Evolutionary conservation across 1,140 invertebrate species (phyloP).

Genomic region (Drosophila persimilis): DNA sequence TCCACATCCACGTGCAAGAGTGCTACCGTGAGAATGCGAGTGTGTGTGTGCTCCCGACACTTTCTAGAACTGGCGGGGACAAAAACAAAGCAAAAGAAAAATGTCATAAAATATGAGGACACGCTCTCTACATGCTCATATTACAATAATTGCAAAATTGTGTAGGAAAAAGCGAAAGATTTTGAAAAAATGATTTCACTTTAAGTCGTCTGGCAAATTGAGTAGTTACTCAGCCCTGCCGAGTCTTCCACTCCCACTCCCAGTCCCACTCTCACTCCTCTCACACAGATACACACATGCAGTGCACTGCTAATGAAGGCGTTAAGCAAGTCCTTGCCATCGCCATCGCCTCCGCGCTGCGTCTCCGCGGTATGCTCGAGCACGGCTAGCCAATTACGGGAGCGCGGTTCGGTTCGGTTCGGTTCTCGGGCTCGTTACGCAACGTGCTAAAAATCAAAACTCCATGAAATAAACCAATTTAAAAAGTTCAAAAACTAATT

Average conservation of each 20-base stretch:
- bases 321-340: slow-evolving; percentile 55
- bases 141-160: slow-evolving; percentile 79
- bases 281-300: slow-evolving; percentile 16
- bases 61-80: slow-evolving; percentile 32
- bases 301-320: slow-evolving; percentile 66
- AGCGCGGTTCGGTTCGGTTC: slow-evolving; percentile 22
- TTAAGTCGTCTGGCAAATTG: slow-evolving; percentile 74
- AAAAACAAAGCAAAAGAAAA: slow-evolving; percentile 40
- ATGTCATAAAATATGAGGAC: slow-evolving; percentile 66
- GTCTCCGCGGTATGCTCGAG: slow-evolving; percentile 33
- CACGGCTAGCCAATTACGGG: slow-evolving; percentile 72
- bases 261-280: slow-evolving; percentile 7
- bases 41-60: slow-evolving; percentile 37
- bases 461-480: slow-evolving; percentile 83
- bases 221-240: slow-evolving; percentile 57
- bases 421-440: slow-evolving; percentile 74
- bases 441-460: slow-evolving; percentile 82
- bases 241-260: slow-evolving; percentile 1
- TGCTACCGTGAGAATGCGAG: background rate
- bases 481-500: slow-evolving; percentile 83
- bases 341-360: background rate
- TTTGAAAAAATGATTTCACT: slow-evolving; percentile 68
- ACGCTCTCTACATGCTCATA: slow-evolving; percentile 47
- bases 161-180: slow-evolving; percentile 54
- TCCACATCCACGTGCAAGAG: slow-evolving; percentile 11